Base-by-base conservation (phyloP, 2,888 invertebrate genomes). In the Spicauda simplicius region DNA sequence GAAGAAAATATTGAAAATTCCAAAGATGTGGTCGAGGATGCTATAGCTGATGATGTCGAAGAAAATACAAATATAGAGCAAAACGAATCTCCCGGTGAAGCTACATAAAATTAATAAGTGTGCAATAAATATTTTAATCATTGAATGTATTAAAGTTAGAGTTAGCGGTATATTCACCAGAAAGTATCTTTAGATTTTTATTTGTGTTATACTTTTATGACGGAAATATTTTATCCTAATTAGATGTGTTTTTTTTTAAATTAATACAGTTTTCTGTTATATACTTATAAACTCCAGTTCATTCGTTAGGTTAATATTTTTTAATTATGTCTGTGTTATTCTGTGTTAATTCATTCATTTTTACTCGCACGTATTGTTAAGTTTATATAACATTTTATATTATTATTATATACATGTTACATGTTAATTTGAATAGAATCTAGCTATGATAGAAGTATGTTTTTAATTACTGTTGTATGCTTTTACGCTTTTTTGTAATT, bases 1-100 rank as follows among this genome's bases (percentile, higher is more conserved):
- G 54, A 62, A 45, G 18, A 25, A 53, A 53, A 16, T 53, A 18
- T 11, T 16, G 59, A 50, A 48, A 12, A 1, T 14, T 4, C 52
- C 18, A 60, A 52, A 14, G 19, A 60, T 14, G 30, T 18, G 7
- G 16, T 6, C 18, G 59, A 59, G 11, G 59, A 59, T 48, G 16
- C 48, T 16, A 7, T 48, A 48, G 16, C n/a, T 16, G 48, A 48
- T 16, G 16, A 7, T 14, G 45, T 45, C 6, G 45, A 45, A 4
- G 45, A 45, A 45, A 14, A 14, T n/a, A 6, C n/a, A 10, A 45
- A 10, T 45, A n/a, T 45, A 48, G 56, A 37, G 18, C 18, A 56
- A 37, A 19, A 19, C 18, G 57, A 41, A 41, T 19, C 37, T 19
- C 18, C 18, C n/a, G 14, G 19, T 1, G 41, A 41, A 19, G 19